Conservation (phyloP, 2,797 vertebrate genomes). For the Rhinatrema bivittatum region DNA sequence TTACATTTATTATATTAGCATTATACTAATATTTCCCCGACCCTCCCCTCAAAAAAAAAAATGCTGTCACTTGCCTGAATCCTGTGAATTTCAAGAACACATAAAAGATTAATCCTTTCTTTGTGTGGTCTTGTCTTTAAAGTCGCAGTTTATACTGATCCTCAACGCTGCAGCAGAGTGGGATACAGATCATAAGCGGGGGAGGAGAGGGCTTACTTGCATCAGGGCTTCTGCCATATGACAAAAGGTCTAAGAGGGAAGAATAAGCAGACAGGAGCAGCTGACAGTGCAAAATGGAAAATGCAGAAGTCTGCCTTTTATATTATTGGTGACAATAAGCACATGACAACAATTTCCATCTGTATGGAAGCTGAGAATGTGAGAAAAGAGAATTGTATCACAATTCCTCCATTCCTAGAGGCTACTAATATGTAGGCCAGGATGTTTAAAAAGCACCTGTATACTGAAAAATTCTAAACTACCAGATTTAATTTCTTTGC, state of each 20-base stretch:
- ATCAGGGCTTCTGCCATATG: constrained; percentile 76
- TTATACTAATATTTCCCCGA: too few relatives aligned
- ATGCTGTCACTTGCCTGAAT: constrained; percentile 72
- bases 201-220: constrained; percentile 61
- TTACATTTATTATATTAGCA: constrained; percentile 7
- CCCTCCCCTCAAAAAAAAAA: too few relatives aligned
- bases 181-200: constrained; percentile 51
- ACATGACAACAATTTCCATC: constrained; percentile 89
- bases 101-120: constrained; percentile 84
- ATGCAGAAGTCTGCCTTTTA: constrained; percentile 74
- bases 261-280: constrained; percentile 59
- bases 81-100: constrained; percentile 58
- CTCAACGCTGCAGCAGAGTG: constrained; percentile 67
- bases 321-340: constrained; percentile 85
- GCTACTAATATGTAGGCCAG: constrained; percentile 57
- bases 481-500: constrained; percentile 16
- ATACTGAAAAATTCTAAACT: constrained; percentile 36
- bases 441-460: constrained; percentile 74
- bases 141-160: constrained; percentile 69
- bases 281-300: constrained; percentile 66
- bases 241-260: constrained; percentile 66
- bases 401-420: constrained; percentile 52
- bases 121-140: constrained; percentile 71
- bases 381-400: constrained; percentile 64
- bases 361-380: constrained; percentile 67